These are phyloP conservation scores for Stenchaetothrips biformis DNA, from an alignment of 2,888 invertebrate genomes.

Conservation along the genomic window DNA sequence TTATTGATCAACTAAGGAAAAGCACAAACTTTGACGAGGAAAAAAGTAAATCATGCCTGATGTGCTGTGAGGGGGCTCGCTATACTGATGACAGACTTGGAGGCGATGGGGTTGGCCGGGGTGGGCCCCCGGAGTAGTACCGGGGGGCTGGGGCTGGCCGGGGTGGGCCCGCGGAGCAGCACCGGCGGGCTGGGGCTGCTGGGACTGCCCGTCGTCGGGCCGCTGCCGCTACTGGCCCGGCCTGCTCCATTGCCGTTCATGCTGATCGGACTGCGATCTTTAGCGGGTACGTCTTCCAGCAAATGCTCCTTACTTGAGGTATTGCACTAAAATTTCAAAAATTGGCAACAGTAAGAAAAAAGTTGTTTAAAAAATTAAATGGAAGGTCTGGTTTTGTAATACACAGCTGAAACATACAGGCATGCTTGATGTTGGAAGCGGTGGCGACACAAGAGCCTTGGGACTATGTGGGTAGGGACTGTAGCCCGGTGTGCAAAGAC, in stretches of 20 bases:
- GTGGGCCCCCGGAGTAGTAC: conserved; percentile 30
- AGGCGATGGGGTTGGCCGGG: conserved; percentile 33
- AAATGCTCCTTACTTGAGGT: not conserved
- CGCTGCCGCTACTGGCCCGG: conserved; percentile 29
- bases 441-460: not conserved
- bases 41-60: not conserved
- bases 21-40: not conserved
- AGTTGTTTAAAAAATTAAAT: not conserved
- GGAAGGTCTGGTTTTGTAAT: not conserved
- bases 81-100: conserved; percentile 22
- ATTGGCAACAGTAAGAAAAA: not conserved
- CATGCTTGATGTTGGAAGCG: not conserved
- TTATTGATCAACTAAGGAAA: too few relatives aligned
- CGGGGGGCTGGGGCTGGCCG: conserved; percentile 41
- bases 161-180: conserved; percentile 41
- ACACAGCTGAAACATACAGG: not conserved
- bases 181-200: conserved; percentile 27
- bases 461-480: conserved; percentile 1
- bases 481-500: not conserved
- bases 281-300: conserved; percentile 26
- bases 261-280: conserved; percentile 27
- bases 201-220: conserved; percentile 33
- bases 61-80: not conserved
- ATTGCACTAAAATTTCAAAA: not conserved
- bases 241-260: not conserved